Evolutionary conservation across 1,140 invertebrate genomes (phyloP).

Genomic region (Galleria mellonella): DNA sequence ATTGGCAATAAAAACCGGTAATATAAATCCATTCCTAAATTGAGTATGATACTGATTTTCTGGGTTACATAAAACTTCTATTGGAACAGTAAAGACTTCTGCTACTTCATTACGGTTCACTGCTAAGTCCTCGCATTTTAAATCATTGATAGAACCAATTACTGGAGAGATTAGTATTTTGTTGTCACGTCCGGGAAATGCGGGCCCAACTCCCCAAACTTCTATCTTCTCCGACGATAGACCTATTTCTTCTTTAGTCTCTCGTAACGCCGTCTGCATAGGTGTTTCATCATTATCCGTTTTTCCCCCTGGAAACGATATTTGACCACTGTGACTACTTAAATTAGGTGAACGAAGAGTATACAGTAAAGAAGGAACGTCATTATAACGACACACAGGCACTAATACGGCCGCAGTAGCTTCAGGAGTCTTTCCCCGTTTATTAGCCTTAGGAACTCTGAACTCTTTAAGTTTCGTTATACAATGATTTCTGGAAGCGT

Average conservation of each 20-base stretch:
- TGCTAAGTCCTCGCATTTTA: slow-evolving; percentile 70
- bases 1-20: slow-evolving; percentile 55
- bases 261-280: slow-evolving; percentile 85
- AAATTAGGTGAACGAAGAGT: slow-evolving; percentile 85
- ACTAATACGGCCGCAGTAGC: slow-evolving; percentile 76
- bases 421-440: slow-evolving; percentile 15
- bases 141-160: slow-evolving; percentile 79
- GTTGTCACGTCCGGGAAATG: slow-evolving; percentile 71
- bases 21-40: slow-evolving; percentile 43
- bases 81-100: slow-evolving; percentile 82
- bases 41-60: slow-evolving; percentile 66
- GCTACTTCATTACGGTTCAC: slow-evolving; percentile 85
- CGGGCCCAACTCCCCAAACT: slow-evolving; percentile 80
- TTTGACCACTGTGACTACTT: slow-evolving; percentile 84
- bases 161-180: slow-evolving; percentile 82
- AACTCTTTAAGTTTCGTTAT: slow-evolving; percentile 37
- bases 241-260: slow-evolving; percentile 91
- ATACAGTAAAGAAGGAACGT: slow-evolving; percentile 85
- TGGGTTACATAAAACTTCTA: slow-evolving; percentile 81
- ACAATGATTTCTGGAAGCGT: slow-evolving; percentile 39
- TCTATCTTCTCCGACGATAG: slow-evolving; percentile 79
- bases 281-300: slow-evolving; percentile 79
- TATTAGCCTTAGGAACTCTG: slow-evolving; percentile 22
- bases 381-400: slow-evolving; percentile 82
- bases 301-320: slow-evolving; percentile 93